Conservation (phyloP, 2,888 invertebrate genomes). For the Craniophora ligustri region DNA sequence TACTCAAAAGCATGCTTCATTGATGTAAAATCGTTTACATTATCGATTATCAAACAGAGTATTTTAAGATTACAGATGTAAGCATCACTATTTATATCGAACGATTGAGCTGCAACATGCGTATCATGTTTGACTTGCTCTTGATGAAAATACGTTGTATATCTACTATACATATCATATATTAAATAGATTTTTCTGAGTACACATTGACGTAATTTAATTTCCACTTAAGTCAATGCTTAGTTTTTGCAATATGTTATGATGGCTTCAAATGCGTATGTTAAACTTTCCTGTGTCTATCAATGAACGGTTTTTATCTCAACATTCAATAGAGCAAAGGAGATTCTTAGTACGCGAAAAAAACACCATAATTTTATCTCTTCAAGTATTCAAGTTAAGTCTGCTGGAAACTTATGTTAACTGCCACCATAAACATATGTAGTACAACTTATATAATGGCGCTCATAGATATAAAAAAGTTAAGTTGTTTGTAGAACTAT, state of each 20-base stretch:
- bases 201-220: conserved; percentile 15
- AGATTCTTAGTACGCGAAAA: conserved; percentile 18
- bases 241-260: conserved; percentile 12
- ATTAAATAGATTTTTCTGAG: conserved; percentile 31
- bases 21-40: conserved; percentile 72
- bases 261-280: conserved; percentile 3
- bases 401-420: conserved; percentile 43
- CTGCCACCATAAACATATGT: conserved; percentile 30
- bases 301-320: conserved; percentile 10
- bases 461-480: conserved; percentile 24
- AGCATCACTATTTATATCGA: conserved; percentile 65
- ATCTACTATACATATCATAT: conserved; percentile 30
- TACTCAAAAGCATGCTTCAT: conserved; percentile 58
- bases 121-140: conserved; percentile 61
- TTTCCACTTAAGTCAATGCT: conserved; percentile 13
- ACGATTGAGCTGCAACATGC: conserved; percentile 65
- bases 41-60: conserved; percentile 70
- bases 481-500: conserved; percentile 3
- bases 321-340: conserved; percentile 9
- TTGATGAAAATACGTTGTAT: conserved; percentile 57
- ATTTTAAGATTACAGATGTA: conserved; percentile 69
- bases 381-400: conserved; percentile 39
- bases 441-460: conserved; percentile 28
- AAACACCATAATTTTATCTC: conserved; percentile 40
- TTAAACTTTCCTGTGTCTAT: conserved; percentile 11